Percentiles rank a stretch among this genome's conserved stretches.
Conservation (phyloP, 2,888 invertebrate species). For the Campopleginae sp. region DNA sequence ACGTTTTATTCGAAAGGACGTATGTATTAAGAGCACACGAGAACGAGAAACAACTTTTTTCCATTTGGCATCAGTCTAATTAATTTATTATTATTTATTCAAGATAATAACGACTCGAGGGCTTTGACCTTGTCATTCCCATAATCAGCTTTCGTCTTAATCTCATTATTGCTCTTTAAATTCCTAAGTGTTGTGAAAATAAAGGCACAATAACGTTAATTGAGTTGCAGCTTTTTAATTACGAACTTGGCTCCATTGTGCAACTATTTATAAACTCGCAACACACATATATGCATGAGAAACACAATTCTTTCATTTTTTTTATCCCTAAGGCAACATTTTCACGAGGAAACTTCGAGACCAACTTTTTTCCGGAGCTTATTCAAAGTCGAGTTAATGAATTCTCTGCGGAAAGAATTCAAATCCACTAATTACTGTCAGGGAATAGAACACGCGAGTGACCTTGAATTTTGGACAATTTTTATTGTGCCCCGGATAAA, state of each 20-base stretch:
- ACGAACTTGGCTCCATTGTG: not conserved
- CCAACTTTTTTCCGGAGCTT: not conserved
- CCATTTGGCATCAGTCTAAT: not conserved
- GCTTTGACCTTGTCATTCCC: not conserved
- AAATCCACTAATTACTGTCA: no score
- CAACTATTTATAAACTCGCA: not conserved
- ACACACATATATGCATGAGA: not conserved
- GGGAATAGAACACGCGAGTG: no score
- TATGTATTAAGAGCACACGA: not conserved
- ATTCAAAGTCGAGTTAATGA: not conserved
- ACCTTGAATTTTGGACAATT: no score
- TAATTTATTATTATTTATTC: not conserved
- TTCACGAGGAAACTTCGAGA: not conserved
- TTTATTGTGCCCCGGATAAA: no score
- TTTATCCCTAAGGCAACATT: not conserved
- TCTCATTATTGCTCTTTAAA: not conserved
- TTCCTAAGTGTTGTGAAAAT: not conserved
- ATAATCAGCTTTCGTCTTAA: not conserved
- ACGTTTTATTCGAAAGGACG: slow-evolving; percentile 8
- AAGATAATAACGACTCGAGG: not conserved
- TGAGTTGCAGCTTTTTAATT: not conserved
- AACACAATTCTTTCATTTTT: not conserved
- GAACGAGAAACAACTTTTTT: not conserved
- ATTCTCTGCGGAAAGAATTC: no score
- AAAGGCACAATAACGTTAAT: not conserved